Base-by-base conservation (phyloP, 2,113 vertebrate genomes). In the Mobula hypostoma region DNA sequence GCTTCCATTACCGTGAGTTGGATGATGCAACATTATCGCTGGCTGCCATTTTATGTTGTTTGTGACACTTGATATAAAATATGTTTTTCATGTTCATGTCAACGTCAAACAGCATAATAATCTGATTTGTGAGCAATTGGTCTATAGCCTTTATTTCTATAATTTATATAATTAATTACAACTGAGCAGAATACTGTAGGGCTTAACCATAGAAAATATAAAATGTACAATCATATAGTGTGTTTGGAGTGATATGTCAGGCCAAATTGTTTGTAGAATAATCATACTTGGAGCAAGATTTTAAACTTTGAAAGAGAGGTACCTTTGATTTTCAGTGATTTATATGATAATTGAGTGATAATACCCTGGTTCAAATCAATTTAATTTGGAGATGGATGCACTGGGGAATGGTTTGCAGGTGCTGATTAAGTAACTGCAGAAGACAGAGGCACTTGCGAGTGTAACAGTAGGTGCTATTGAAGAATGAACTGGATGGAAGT, bases 391-490 rank as follows among this genome's bases (percentile, higher is more conserved):
- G 63, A 66, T 90, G 68, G 56, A 74, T 24, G 91, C 70, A 93
- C 9, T 15, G n/a, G n/a, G 74, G 21, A 36, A 93, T 74, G 70
- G 19, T 72, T 40, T 29, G 58, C 40, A 74, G 70, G 48, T 93
- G 24, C 66, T 74, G 56, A 48, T 74, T 24, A 74, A 74, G 74
- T 93, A 74, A 74, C 17, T 27, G 40, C 24, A 27, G 70, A 93
- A 56, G 66, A 24, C 91, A 93, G 32, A 15, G 70, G 91, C 36
- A 56, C 68, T 56, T 24, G 91, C 48, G 91, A 56, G 36, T 74
- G 70, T 48, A 90, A 90, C 36, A 93, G 21, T 93, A 74, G 72
- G 91, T 93, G 91, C 40, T 27, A 92, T 90, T 93, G 70, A 15
- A 56, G n/a, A 74, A 93, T 93, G 91, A 93, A 70, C 68, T 56